Conservation (phyloP, 2,888 invertebrate species). For the Archips xylosteana region DNA sequence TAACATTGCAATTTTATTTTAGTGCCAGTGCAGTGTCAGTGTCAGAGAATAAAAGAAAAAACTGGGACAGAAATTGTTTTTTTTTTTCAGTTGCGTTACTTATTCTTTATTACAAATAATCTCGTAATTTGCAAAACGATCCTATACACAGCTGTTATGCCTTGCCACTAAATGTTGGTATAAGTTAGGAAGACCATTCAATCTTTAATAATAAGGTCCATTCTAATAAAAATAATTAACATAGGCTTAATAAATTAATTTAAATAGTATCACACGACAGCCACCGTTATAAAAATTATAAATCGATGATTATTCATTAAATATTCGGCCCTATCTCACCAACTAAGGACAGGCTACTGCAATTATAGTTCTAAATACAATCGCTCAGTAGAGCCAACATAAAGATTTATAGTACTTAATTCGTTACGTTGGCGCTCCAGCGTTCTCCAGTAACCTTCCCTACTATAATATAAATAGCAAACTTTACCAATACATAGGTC, state of each 20-base stretch:
- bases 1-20: background rate
- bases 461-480: conserved; percentile 62
- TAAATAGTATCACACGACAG: conserved; percentile 62
- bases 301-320: conserved; percentile 41
- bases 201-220: conserved; percentile 41
- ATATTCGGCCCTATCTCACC: conserved; percentile 27
- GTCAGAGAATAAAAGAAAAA: background rate
- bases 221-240: conserved; percentile 45
- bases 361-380: conserved; percentile 33
- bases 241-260: conserved; percentile 41
- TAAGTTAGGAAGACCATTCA: conserved; percentile 38
- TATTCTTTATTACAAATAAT: background rate
- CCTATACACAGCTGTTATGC: conserved; percentile 27
- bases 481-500: conserved; percentile 59
- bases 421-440: conserved; percentile 21
- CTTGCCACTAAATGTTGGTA: conserved; percentile 35
- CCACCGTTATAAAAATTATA: conserved; percentile 42
- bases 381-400: conserved; percentile 19
- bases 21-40: conserved; percentile 3
- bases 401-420: background rate
- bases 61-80: background rate
- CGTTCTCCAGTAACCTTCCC: conserved; percentile 42
- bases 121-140: background rate
- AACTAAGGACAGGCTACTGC: conserved; percentile 36
- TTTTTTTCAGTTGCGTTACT: background rate